Conservation (phyloP, 2,797 vertebrate genomes). For the Jordanella pulchra region DNA sequence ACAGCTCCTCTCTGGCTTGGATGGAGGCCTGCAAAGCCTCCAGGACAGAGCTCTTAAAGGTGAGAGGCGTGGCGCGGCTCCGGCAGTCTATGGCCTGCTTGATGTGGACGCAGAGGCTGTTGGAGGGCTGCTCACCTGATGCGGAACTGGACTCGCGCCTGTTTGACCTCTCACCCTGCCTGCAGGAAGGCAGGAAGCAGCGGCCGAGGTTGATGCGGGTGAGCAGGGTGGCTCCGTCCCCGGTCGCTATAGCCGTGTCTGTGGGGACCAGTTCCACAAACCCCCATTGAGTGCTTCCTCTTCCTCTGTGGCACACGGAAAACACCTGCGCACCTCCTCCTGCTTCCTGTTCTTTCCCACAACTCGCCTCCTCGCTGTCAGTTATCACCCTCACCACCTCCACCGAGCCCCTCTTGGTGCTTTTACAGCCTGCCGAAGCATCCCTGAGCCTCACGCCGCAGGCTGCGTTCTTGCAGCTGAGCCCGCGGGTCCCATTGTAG, state of each 20-base stretch:
- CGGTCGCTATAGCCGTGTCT: conserved; percentile 84
- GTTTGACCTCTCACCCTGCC: conserved; percentile 76
- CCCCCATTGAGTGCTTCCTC: conserved; percentile 81
- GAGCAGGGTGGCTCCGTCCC: conserved; percentile 82
- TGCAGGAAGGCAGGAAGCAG: conserved; percentile 85
- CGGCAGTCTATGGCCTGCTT: conserved; percentile 87
- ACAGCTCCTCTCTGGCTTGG: conserved; percentile 86
- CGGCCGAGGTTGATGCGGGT: conserved; percentile 88
- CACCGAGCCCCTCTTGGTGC: conserved; percentile 67
- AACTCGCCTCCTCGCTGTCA: conserved; percentile 73
- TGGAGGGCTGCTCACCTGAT: conserved; percentile 54
- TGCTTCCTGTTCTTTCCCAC: conserved; percentile 46
- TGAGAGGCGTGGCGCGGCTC: conserved; percentile 82
- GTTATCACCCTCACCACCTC: conserved; percentile 86
- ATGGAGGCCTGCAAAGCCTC: conserved; percentile 82
- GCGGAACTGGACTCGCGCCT: conserved; percentile 25
- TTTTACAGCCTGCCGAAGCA: conserved; percentile 64
- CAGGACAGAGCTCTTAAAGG: conserved; percentile 88
- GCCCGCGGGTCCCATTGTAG: conserved; percentile 91
- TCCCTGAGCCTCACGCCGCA: conserved; percentile 88
- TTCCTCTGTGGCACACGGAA: conserved; percentile 86
- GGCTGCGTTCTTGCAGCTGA: conserved; percentile 95
- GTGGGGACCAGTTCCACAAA: conserved; percentile 89
- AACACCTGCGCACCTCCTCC: conserved; percentile 80
- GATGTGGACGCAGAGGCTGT: conserved; percentile 88